Base-by-base conservation (phyloP, 2,797 vertebrate genomes). In the Aselliscus stoliczkanus region DNA sequence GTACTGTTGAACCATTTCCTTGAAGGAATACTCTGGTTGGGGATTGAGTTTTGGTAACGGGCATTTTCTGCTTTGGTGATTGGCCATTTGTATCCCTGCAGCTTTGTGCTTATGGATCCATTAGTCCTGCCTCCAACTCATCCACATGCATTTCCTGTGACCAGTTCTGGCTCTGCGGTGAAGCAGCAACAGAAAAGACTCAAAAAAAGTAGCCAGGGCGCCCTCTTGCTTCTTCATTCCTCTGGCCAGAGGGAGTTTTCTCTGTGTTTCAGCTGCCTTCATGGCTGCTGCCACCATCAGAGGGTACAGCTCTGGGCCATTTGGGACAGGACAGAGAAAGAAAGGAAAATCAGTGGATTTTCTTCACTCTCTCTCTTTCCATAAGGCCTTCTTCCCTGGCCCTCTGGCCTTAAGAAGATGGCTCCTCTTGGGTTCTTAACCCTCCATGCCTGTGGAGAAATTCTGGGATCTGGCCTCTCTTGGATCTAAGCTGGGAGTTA, bases 121-220 rank as follows among this genome's bases (percentile, higher is more conserved):
- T 4, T 20, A 25, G 12, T n/a, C 15, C 15, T 42, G 27, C 64
- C 65, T 37, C 10, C 27, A 0, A 0, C 13, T 25, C 7, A 5
- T 2, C 5, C 31, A 27, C 4, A 64, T n/a, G 58, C 18, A 34
- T 75, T 83, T 70, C 60, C 64, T 50, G 7, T n/a, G 25, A 60
- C 50, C 47, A 47, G 23, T 12, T 67, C 31, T 58, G 52, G 27
- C 37, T 65, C 8, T 0, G 0, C 23, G 39, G 34, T 58, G 18
- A 85, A 86, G 62, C 13, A 64, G n/a, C 12, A 77, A 69, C 58
- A 56, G 7, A 29, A 25, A 42, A 81, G 54, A 85, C 18, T 20
- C 15, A 23, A 75, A 34, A 29, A 42, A 54, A 44, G 13, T 23
- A 15, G 34, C 10, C 34, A 76, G 29, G 31, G 84, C 34, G 44